Evolutionary conservation across 2,113 vertebrate species (phyloP).

Genomic region (Nycticebus coucang): DNA sequence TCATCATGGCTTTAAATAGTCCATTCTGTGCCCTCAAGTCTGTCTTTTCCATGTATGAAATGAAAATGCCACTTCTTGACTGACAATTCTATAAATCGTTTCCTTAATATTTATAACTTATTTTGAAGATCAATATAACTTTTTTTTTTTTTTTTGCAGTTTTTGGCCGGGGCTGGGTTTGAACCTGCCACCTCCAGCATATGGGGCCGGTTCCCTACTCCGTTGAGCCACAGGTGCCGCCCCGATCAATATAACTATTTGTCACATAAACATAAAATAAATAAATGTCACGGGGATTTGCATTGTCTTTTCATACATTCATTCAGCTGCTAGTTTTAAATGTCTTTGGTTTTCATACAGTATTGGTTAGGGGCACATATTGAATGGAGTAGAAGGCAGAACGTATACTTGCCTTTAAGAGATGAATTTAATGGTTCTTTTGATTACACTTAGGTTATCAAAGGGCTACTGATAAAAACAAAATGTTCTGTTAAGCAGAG

Average conservation of each 20-base stretch:
- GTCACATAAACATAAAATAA: neutral
- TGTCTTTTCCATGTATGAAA: neutral
- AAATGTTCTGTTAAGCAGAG: constrained; percentile 50
- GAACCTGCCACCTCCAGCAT: no score
- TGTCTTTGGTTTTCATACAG: neutral
- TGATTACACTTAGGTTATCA: constrained; percentile 64
- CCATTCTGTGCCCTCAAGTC: neutral
- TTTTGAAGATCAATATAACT: neutral
- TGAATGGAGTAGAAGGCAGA: neutral
- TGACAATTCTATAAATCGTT: neutral
- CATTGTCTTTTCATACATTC: neutral
- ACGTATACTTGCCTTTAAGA: constrained; percentile 42
- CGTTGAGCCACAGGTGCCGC: no score
- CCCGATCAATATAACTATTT: neutral
- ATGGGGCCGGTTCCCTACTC: no score
- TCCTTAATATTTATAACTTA: neutral
- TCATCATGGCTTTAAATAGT: neutral
- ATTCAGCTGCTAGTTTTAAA: neutral
- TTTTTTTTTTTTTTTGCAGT: no score
- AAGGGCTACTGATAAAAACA: neutral
- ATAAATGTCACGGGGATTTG: neutral
- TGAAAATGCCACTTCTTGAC: neutral
- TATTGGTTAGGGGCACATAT: neutral
- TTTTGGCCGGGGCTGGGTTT: no score
- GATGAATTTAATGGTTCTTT: constrained; percentile 68